Base-by-base conservation (phyloP, 2,113 vertebrate species). In the Leptobrachium ailaonicum region DNA sequence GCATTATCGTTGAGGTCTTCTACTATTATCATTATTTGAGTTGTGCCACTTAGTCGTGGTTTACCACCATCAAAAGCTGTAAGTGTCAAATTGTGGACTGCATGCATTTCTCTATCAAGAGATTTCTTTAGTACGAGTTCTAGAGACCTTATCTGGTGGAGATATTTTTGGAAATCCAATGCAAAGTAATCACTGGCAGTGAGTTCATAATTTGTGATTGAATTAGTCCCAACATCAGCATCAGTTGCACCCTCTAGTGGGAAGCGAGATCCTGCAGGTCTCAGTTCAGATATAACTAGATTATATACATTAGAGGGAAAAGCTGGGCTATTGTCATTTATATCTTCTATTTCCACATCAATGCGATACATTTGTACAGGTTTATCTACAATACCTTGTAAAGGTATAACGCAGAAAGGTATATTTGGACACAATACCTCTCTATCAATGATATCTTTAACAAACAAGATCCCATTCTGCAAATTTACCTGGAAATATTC, bases 261-360 rank as follows among this genome's bases (percentile, higher is more conserved):
- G 84, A 93, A 89, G 1, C 87, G 78, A 6, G 85, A 87, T 2
- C 93, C 93, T 0, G 88, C 85, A 4, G 84, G 67, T 1, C 82
- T 87, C 0, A 83, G 82, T 69, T 95, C 94, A 0, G 82, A 82
- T 66, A 95, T 92, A 2, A 89, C 84, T 13, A 91, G 12, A 4
- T 0, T 44, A 75, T 82, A 89, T 2, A 88, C 82, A 58, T 68
- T 70, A 0, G 86, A 87, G 0, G 86, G 66, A 41, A 96, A 95
- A 2, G 82, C 72, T 0, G 95, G 95, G 0, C 87, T 77, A 84
- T 96, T 94, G 75, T 97, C 95, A 58, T 96, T 97, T 7, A 91
- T 85, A 79, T 97, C 95, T 84, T 91, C 73, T 83, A 94, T 79
- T 79, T 87, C 89, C 78, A 94, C 86, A 47, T 84, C 84, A 68